Base-by-base conservation (phyloP, 2,888 invertebrate genomes). In the Blastobasis lacticolella region DNA sequence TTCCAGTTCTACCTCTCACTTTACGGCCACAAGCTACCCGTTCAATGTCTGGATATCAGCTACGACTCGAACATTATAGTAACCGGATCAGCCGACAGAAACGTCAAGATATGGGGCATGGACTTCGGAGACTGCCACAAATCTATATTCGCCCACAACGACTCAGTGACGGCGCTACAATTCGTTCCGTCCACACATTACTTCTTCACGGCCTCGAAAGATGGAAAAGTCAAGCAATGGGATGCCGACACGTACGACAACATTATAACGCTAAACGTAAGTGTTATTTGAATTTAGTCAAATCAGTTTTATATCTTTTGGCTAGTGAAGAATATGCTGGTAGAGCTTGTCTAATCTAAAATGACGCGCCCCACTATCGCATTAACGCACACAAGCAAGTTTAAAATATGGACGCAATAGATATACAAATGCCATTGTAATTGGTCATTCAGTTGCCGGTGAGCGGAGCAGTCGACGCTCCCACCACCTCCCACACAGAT, bases 101-200 rank as follows among this genome's bases (percentile, higher is more conserved):
- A 96, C 76, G 92, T 99, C 38, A 98, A 98, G 88, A 93, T 99
- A 57, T 99, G 99, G 99, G 99, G 99, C 41, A 90, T 99, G 84
- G 98, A 99, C 82, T 99, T 97, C 77, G 99, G 99, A n/a, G 98
- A 99, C 78, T 98, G 98, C 65, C 98, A 97, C 83, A 93, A 92
- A 68, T 97, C 97, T 0, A 90, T 99, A 61, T 97, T 98, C 78
- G 98, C 98, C 0, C 99, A 99, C 78, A 97, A 98, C 67, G 97
- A 98, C 78, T 95, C 97, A 0, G 93, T 99, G 7, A 97, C 96
- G 54, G 92, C 94, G 40, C 75, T 99, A 40, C 92, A 94, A 66
- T 99, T 99, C 73, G 92, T 98, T 23, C 95, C 96, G 0, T 92
- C 91, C 62, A 98, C 97, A 4, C 98, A 98, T 78, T 92, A 97